A percentile compares a stretch with the other conserved stretches of the same genome.
These are phyloP conservation scores for Heliconius aoede DNA, from an alignment of 2,888 invertebrate species.

Conservation along the genomic window DNA sequence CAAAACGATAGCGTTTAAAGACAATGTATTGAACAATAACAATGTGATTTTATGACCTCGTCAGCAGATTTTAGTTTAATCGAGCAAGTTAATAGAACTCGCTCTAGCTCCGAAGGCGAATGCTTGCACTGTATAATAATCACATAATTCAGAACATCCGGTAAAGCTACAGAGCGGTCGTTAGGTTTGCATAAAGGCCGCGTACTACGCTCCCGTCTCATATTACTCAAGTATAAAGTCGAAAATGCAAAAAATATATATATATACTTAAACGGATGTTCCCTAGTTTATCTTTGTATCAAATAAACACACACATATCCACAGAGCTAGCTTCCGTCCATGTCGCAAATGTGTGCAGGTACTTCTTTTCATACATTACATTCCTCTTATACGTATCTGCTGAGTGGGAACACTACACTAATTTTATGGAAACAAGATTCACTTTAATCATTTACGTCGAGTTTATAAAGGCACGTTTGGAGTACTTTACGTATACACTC, in stretches of 20 bases:
- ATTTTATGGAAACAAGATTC: slow-evolving; percentile 45
- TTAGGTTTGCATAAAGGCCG: slow-evolving; percentile 43
- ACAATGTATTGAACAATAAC: not conserved
- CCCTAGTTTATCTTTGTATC: slow-evolving; percentile 30
- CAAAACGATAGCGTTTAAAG: not conserved
- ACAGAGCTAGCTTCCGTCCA: slow-evolving; percentile 21
- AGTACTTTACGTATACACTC: slow-evolving; percentile 34
- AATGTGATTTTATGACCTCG: not conserved
- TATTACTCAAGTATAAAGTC: slow-evolving; percentile 24
- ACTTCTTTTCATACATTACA: slow-evolving; percentile 23
- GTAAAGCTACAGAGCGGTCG: slow-evolving; percentile 37
- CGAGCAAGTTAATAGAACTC: slow-evolving; percentile 38
- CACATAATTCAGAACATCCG: slow-evolving; percentile 45
- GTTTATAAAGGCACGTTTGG: slow-evolving; percentile 41
- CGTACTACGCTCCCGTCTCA: slow-evolving; percentile 22
- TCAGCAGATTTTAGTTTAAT: slow-evolving; percentile 37
- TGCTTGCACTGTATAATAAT: slow-evolving; percentile 45
- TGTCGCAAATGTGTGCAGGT: slow-evolving; percentile 22
- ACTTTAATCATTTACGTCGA: slow-evolving; percentile 41
- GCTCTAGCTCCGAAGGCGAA: slow-evolving; percentile 40
- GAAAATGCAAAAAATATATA: slow-evolving; percentile 18
- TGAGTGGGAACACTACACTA: slow-evolving; percentile 28
- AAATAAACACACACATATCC: slow-evolving; percentile 25
- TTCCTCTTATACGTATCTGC: slow-evolving; percentile 13
- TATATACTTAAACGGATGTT: slow-evolving; percentile 16